Conservation (phyloP, 1,140 invertebrate genomes). For the Chironomus striatipennis region DNA sequence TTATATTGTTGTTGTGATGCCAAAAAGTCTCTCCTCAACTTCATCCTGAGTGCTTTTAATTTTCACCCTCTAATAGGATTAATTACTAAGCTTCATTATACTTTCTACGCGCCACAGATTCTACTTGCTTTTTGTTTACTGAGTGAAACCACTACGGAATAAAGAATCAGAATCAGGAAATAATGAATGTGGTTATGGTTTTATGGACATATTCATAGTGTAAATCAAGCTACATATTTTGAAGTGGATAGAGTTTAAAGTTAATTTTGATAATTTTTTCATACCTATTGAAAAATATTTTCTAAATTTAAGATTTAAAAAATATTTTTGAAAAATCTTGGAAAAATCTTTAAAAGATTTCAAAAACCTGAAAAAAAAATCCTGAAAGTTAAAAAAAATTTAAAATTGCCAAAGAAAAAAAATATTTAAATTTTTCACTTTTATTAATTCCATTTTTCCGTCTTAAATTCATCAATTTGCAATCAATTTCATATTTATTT, state of each 20-base stretch:
- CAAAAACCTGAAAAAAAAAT: neutral
- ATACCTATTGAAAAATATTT: no score
- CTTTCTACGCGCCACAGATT: neutral
- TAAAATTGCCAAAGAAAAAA: neutral
- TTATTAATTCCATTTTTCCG: neutral
- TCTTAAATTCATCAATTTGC: neutral
- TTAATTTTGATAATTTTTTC: no score
- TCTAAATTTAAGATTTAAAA: no score
- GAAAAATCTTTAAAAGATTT: no score
- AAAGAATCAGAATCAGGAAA: neutral
- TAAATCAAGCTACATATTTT: neutral
- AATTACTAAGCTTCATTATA: constrained; percentile 14
- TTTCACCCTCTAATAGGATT: constrained; percentile 7
- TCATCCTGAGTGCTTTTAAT: neutral
- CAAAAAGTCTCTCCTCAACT: neutral
- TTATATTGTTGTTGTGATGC: neutral
- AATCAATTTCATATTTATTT: no score
- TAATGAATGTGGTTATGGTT: neutral
- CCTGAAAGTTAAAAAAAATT: neutral
- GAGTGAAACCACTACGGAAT: neutral
- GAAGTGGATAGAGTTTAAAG: neutral
- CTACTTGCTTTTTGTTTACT: neutral
- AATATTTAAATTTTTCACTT: neutral
- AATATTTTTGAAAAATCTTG: neutral
- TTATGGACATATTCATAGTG: neutral